Base-by-base conservation (phyloP, 2,888 invertebrate species). In the Scaptomyza cyrtandrae region DNA sequence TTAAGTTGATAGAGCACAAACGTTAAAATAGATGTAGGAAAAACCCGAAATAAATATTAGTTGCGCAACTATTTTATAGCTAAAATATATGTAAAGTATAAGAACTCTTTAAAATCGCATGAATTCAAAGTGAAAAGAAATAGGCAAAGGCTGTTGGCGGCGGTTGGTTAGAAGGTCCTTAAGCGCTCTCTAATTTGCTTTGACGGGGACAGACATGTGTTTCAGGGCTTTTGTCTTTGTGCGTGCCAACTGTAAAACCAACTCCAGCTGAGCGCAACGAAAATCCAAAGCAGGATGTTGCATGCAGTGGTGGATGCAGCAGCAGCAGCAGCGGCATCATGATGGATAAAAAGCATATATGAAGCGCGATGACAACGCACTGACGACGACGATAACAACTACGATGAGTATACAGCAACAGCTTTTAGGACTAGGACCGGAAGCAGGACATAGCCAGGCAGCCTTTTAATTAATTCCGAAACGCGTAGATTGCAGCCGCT, bases 131-230 rank as follows among this genome's bases (percentile, higher is more conserved):
- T 29, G 3, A 11, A 29, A 19, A 16, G 11, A 6, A 35, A n/a
- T 16, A 9, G 10, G 14, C 5, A 41, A 41, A 39, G 9, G 41
- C n/a, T 14, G 16, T 33, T 48, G 2, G 48, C 1, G 7, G 11
- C 10, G 11, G 14, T n/a, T 1, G 49, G 1, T 11, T 31, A 61
- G 45, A 52, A 71, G 54, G 71, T 67, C 53, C 70, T 68, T 79
- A 79, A 63, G 73, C 73, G 69, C 56, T 71, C 79, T 79, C 70
- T 85, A 87, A 87, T 82, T 85, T 82, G 70, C 88, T 87, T 83
- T 87, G 88, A 82, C 86, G 70, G 71, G 71, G 64, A n/a, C 69
- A 73, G 87, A 87, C 82, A 87, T 83, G 86, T 85, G 82, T 71
- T 72, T 75, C 68, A 48, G 68, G 61, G 81, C 85, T 84, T 41